Conservation (phyloP, 2,888 invertebrate species). For the Tinea trinotella region DNA sequence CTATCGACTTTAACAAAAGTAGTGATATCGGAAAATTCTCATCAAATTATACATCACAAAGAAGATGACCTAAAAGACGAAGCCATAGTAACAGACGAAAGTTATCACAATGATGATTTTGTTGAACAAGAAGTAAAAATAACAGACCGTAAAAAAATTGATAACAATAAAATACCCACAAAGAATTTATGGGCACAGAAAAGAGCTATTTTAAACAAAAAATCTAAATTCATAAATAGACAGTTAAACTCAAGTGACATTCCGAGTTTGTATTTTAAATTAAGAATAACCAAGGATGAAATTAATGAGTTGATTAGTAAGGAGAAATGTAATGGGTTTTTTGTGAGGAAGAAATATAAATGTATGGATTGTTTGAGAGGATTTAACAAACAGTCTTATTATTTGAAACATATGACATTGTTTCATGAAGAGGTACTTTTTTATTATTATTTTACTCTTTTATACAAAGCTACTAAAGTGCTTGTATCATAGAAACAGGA, state of each 20-base stretch:
- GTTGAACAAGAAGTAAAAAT: neutral
- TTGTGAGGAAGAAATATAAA: slow-evolving; percentile 1
- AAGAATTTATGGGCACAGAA: slow-evolving; percentile 32
- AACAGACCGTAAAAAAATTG: slow-evolving; percentile 11
- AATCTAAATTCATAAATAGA: slow-evolving; percentile 33
- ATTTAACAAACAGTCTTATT: slow-evolving; percentile 5
- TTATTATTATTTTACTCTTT: neutral
- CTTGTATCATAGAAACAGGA: no score
- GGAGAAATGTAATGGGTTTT: neutral
- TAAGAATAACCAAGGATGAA: neutral
- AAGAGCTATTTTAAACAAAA: slow-evolving; percentile 30
- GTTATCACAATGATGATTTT: neutral
- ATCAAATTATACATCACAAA: neutral
- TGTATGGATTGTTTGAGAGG: slow-evolving; percentile 13
- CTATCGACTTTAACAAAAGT: slow-evolving; percentile 19
- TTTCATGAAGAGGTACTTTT: slow-evolving; percentile 6
- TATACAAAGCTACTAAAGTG: no score
- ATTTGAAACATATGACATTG: neutral
- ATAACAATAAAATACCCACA: neutral
- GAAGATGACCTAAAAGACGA: neutral
- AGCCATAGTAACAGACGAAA: neutral
- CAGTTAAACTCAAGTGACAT: neutral
- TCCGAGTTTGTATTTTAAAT: slow-evolving; percentile 4
- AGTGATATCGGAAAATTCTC: neutral
- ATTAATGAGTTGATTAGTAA: neutral